Evolutionary conservation across 2,113 vertebrate genomes (phyloP).

Genomic region (Grus americana): DNA sequence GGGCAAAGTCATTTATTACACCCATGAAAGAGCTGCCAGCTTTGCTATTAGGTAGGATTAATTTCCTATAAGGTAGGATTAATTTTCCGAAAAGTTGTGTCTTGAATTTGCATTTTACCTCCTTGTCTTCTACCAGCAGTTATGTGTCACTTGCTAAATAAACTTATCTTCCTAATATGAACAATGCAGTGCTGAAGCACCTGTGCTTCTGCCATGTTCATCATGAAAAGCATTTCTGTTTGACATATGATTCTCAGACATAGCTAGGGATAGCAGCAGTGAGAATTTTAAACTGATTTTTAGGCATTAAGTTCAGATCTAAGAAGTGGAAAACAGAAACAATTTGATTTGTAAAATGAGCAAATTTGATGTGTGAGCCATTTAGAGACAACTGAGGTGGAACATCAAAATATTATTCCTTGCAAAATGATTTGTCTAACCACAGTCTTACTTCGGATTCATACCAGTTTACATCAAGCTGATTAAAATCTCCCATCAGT

Average conservation of each 20-base stretch:
- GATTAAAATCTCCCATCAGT: constrained; percentile 26
- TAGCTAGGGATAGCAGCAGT: neutral
- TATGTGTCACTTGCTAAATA: neutral
- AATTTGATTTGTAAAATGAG: neutral
- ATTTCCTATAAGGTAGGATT: neutral
- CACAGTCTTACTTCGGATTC: neutral
- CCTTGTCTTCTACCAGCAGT: neutral
- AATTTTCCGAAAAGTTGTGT: neutral
- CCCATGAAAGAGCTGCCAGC: neutral
- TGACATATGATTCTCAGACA: neutral
- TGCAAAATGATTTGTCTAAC: neutral
- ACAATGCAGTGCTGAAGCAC: neutral
- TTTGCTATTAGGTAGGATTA: neutral
- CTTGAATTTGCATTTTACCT: neutral
- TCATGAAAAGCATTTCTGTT: neutral
- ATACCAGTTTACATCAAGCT: neutral
- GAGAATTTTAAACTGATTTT: neutral
- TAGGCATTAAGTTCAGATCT: neutral
- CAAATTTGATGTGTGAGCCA: neutral
- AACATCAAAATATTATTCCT: neutral
- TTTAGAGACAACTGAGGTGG: neutral
- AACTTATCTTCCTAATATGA: neutral
- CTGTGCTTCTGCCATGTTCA: neutral
- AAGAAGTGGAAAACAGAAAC: neutral
- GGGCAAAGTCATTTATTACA: neutral